A percentile compares a stretch with the other conserved stretches of the same genome.
Evolutionary conservation across 1,140 invertebrate species (phyloP).

Genomic region (Protaetia brevitarsis): DNA sequence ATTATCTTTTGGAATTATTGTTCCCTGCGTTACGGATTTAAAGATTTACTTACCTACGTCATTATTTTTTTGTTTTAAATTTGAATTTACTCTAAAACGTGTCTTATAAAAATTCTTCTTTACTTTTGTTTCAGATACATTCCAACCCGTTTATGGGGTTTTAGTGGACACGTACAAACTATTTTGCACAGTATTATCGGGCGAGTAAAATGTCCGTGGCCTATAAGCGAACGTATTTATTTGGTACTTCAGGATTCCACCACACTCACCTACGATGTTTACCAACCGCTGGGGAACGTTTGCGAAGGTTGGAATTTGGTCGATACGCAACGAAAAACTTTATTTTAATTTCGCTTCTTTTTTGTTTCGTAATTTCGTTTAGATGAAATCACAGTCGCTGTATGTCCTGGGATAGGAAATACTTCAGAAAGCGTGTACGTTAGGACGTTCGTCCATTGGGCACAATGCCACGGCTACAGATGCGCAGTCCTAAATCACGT

Average conservation of each 20-base stretch:
- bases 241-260: slow-evolving; percentile 75
- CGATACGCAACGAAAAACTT: no score
- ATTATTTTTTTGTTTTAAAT: background rate
- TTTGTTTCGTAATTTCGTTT: slow-evolving; percentile 39
- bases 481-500: slow-evolving; percentile 94
- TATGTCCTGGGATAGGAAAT: slow-evolving; percentile 92
- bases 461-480: slow-evolving; percentile 83
- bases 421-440: slow-evolving; percentile 91
- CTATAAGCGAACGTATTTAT: slow-evolving; percentile 74
- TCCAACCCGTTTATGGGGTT: slow-evolving; percentile 89
- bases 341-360: background rate
- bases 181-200: slow-evolving; percentile 87
- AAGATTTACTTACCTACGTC: no score
- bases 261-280: slow-evolving; percentile 88
- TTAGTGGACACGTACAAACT: slow-evolving; percentile 90
- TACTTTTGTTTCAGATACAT: slow-evolving; percentile 71
- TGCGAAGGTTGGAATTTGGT: no score
- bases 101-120: no score
- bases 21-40: no score
- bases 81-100: background rate
- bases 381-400: slow-evolving; percentile 85
- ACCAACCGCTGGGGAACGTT: slow-evolving; percentile 69
- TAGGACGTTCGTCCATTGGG: slow-evolving; percentile 85
- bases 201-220: slow-evolving; percentile 79
- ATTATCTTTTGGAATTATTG: background rate